These are phyloP conservation scores for pig (Sus scrofa) DNA, from an alignment of 2,113 vertebrate genomes.

Conservation along the genomic window T2T-Sscrofa CM000829.6:45720001-45720500, in stretches of 20 bases:
- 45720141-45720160: background rate
- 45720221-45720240: background rate
- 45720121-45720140: background rate
- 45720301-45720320: background rate
- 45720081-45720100: background rate
- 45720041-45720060: background rate
- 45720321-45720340: background rate
- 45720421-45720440: conserved; percentile 22
- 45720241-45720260: background rate
- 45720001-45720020: background rate
- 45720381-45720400: background rate
- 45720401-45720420: background rate
- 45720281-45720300: conserved; percentile 5
- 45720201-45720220: background rate
- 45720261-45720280: conserved; percentile 12
- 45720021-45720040: conserved; percentile 52
- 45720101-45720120: background rate
- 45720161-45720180: background rate
- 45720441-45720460: background rate
- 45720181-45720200: background rate
- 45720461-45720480: conserved; percentile 42
- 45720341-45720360: background rate
- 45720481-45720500: background rate
- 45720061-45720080: background rate
- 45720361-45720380: background rate